These are phyloP conservation scores for Beroe forskalii DNA, from an alignment of 37 sponge, comb jelly and placozoan species.

Conservation along the genomic window DNA sequence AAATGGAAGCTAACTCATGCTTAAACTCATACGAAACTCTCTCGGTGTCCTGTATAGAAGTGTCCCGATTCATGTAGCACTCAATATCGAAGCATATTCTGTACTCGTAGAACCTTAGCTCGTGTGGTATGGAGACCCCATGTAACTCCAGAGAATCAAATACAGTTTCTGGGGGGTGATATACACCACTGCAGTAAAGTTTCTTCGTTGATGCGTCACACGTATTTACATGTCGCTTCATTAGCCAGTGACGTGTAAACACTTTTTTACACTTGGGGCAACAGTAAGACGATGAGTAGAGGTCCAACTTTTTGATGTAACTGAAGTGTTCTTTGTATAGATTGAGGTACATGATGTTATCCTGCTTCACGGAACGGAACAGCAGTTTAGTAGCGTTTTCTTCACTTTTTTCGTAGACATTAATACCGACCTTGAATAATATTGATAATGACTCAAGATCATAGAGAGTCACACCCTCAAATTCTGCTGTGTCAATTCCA, in stretches of 20 bases:
- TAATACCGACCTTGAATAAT: neutral
- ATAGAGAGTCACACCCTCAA: neutral
- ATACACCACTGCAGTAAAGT: neutral
- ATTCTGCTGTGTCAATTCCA: neutral
- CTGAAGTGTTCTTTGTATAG: neutral
- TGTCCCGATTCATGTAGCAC: neutral
- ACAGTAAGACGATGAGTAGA: neutral
- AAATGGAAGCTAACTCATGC: neutral
- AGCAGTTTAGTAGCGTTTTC: neutral
- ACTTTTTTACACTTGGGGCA: neutral
- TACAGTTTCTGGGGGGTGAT: neutral
- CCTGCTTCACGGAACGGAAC: neutral
- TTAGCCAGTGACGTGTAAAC: neutral
- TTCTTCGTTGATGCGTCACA: neutral
- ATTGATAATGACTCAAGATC: neutral
- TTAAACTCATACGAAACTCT: neutral
- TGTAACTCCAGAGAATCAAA: neutral
- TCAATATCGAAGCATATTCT: constrained; percentile 1
- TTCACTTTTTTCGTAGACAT: neutral
- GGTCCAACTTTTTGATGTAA: neutral
- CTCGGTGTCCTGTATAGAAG: neutral
- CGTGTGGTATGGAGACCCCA: neutral
- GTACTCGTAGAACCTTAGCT: neutral
- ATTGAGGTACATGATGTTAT: neutral
- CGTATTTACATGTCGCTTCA: neutral